A percentile compares a stretch with the other conserved stretches of the same genome.
Conservation (phyloP, 2,113 vertebrate species). For the Scalopus aquaticus region DNA sequence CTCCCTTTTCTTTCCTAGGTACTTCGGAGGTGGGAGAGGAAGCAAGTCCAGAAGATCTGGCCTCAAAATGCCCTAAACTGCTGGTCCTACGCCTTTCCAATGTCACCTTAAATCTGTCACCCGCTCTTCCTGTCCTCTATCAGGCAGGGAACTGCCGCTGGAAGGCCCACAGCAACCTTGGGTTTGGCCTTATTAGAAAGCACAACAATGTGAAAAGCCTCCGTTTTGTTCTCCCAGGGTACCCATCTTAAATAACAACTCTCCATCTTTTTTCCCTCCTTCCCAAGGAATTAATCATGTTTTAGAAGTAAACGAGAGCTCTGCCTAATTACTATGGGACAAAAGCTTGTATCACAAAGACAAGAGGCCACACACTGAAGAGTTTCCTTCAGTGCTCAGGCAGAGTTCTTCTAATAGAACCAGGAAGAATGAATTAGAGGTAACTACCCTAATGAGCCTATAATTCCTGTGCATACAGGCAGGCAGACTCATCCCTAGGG, state of each 20-base stretch:
- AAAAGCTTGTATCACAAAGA: conserved; percentile 65
- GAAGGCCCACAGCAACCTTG: not conserved
- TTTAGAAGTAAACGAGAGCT: conserved; percentile 65
- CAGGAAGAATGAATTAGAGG: conserved; percentile 66
- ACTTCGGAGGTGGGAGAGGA: not conserved
- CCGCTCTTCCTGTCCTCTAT: not conserved
- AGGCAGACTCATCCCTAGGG: conserved; percentile 63
- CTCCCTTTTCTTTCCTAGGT: not conserved
- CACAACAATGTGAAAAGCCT: not conserved
- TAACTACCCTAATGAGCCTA: conserved; percentile 58
- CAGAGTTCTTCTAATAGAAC: conserved; percentile 74
- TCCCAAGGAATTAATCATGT: conserved; percentile 64
- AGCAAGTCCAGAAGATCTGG: not conserved
- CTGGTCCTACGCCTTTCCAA: not conserved
- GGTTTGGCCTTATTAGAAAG: conserved; percentile 45
- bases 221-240: conserved; percentile 45
- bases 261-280: not conserved
- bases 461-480: conserved; percentile 56
- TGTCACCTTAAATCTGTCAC: conserved; percentile 2
- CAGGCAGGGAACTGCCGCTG: not conserved
- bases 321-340: conserved; percentile 65
- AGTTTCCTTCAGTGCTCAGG: conserved; percentile 45
- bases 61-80: not conserved
- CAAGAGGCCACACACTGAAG: conserved; percentile 32
- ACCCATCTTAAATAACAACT: conserved; percentile 63